Evolutionary conservation across 2,797 vertebrate species (phyloP), one percentile per base, ranked within the genome.

Genomic region (Melanotaenia boesemani): DNA sequence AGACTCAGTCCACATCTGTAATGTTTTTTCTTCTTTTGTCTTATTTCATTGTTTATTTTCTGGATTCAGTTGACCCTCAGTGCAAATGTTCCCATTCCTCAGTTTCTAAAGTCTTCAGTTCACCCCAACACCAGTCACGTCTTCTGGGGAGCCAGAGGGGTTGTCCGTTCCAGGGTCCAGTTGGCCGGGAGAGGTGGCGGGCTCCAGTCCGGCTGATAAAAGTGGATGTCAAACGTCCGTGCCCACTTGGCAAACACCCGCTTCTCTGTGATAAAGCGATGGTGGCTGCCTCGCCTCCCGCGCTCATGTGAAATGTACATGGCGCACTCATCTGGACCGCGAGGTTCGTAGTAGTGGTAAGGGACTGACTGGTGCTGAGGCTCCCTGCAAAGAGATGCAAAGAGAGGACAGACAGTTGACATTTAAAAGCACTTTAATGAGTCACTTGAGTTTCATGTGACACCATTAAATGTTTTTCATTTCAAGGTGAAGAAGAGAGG

Each of bases 221-320:
- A 99, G 88, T 92, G 96, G 88, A 99, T 98, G 82, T 97, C 90
- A 93, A 97, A 98, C 62, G 95, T 98, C 93, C 95, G 95, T 2
- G 98, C 97, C 98, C 98, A 99, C 84, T 93, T 96, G 87, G 97
- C 96, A 50, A 99, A 99, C 70, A 98, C 98, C 1, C 96, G 93
- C 70, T 99, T 99, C 94, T 99, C 98, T 0, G 98, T 99, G 94
- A 99, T 98, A 88, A 99, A 99, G 67, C 97, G 97, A 79, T 99
- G 98, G 58, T 99, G 97, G 82, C 98, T 99, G 74, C 98, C 98
- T 50, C 97, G 95, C 10, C 96, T 95, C 4, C 97, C 98, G 1
- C 97, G 95, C 93, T 99, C 98, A 0, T 99, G 98, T 8, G 97
- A 98, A 52, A 99, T 94, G 91, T 99, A 99, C 98, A 99, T 99